Conservation (phyloP, 2,113 vertebrate genomes). For the Cnemophilus loriae region DNA sequence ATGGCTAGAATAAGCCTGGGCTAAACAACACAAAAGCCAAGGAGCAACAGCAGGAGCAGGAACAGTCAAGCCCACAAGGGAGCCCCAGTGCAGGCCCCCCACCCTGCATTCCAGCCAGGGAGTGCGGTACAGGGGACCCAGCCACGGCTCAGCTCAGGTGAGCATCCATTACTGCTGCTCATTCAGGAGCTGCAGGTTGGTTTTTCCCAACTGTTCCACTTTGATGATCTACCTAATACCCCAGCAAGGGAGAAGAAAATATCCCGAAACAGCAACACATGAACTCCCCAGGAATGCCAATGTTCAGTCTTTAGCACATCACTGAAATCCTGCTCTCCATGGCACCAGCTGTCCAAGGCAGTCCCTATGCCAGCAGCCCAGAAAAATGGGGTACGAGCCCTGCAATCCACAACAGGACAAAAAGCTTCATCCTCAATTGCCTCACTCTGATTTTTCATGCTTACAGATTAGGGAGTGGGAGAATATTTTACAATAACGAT, state of each 20-base stretch:
- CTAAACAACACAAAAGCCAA: not conserved
- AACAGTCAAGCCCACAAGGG: accelerated
- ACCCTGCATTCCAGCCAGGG: not conserved
- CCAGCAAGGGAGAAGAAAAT: not conserved
- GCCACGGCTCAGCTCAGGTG: not conserved
- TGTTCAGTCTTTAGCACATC: not conserved
- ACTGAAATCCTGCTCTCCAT: not conserved
- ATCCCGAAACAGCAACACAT: not conserved
- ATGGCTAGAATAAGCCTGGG: accelerated
- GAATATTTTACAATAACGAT: not conserved
- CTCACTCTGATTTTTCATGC: not conserved
- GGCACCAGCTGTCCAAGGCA: not conserved
- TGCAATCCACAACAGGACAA: not conserved
- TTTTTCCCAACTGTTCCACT: not conserved
- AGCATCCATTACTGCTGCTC: not conserved
- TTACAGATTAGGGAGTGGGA: not conserved
- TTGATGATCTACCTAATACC: not conserved
- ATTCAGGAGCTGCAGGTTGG: accelerated
- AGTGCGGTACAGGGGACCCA: not conserved
- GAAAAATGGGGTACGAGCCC: accelerated
- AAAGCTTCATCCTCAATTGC: not conserved
- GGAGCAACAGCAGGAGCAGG: not conserved
- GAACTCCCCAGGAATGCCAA: not conserved
- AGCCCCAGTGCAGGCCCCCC: accelerated
- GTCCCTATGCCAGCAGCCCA: not conserved